Base-by-base conservation (phyloP, 1,140 invertebrate species). In the Lethrus apterus region DNA sequence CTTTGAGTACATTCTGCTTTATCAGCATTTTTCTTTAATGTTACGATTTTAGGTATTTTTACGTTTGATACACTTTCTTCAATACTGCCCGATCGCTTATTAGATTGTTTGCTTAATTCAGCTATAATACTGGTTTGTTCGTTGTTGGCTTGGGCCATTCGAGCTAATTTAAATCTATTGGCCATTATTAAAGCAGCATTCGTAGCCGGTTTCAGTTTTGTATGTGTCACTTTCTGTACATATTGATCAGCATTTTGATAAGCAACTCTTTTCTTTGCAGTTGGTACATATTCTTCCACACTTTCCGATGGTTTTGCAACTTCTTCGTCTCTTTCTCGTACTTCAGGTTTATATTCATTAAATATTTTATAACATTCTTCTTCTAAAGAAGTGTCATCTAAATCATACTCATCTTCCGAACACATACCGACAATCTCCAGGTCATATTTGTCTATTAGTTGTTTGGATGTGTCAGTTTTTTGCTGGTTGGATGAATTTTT, bases 341-440 rank as follows among this genome's bases (percentile, higher is more conserved):
- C 13, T 38, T 46, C 33, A 24, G 70, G 62, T 50, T 71, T 70
- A 41, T 72, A 60, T 51, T 72, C 64, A 66, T 83, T 78, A 56
- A 84, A 88, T 50, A 88, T 84, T 62, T 75, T 79, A 42, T 81
- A 69, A 59, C 84, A 88, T 60, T 87, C 82, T 44, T 81, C 76
- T 59, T 78, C 74, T 7, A 82, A 69, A 52, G 59, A 23, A 51
- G 48, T 31, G 3, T 66, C 54, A 44, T 67, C 59, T 33, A 64
- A 23, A 43, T 48, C 49, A 30, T 33, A 50, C 29, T 62, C 50
- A 52, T 57, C 36, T 1, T 57, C 50, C 8, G 23, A 19, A 35
- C 11, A 20, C 62, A 57, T 45, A 43, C 51, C 19, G 34, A 43
- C 54, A 62, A 41, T 41, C 43, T 34, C 63, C 59, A n/a, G 48